Evolutionary conservation across 2,797 vertebrate genomes (phyloP).

Genomic region (Todus mexicanus): DNA sequence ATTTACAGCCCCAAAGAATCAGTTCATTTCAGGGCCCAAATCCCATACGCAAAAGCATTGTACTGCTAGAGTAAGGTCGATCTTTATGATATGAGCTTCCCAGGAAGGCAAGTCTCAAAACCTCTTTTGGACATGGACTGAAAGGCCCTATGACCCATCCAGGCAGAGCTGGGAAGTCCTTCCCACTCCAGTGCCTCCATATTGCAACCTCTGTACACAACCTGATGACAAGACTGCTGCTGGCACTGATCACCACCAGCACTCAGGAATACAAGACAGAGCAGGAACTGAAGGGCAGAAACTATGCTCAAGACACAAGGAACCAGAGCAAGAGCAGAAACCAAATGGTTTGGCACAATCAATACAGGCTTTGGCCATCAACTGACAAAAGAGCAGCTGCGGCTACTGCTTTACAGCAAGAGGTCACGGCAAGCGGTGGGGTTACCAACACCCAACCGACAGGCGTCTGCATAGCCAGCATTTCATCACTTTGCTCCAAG

Average conservation of each 20-base stretch:
- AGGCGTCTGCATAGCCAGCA: neutral
- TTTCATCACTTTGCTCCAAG: neutral
- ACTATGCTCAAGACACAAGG: neutral
- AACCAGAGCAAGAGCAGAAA: neutral
- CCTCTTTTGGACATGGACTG: neutral
- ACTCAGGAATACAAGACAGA: neutral
- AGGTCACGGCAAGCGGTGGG: neutral
- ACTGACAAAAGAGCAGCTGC: neutral
- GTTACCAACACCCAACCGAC: neutral
- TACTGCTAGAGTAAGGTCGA: neutral
- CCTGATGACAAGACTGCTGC: neutral
- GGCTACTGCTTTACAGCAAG: neutral
- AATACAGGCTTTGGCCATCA: neutral
- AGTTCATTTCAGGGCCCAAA: neutral
- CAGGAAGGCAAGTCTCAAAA: neutral
- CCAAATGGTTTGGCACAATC: neutral
- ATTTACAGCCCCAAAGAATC: neutral
- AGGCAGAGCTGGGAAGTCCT: neutral
- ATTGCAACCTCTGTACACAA: accelerated
- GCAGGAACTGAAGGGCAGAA: neutral
- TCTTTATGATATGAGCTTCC: neutral
- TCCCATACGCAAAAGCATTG: neutral
- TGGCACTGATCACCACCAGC: neutral
- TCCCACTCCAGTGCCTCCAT: neutral
- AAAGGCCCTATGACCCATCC: neutral